Evolutionary conservation across 1,140 invertebrate species (phyloP).

Genomic region (Atta texana): DNA sequence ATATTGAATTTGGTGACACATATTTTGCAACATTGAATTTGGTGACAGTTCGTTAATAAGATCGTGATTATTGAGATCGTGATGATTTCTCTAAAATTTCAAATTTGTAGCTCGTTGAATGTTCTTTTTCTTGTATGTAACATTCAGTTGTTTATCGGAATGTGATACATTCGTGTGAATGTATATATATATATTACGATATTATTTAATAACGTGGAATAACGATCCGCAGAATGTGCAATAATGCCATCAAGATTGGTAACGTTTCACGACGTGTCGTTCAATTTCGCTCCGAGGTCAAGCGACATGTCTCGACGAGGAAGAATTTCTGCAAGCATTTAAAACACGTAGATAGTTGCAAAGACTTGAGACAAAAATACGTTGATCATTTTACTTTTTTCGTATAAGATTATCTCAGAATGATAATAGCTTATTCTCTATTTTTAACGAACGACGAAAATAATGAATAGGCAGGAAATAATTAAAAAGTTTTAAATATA

Average conservation of each 20-base stretch:
- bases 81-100: neutral
- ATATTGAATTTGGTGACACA: neutral
- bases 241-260: conserved; percentile 39
- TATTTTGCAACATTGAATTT: neutral
- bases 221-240: conserved; percentile 50
- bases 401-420: too few species aligned
- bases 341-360: neutral
- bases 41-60: neutral
- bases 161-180: neutral
- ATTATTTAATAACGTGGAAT: conserved; percentile 39
- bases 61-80: neutral
- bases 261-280: conserved; percentile 30
- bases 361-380: neutral
- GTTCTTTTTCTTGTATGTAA: neutral
- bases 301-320: conserved; percentile 52
- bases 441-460: neutral
- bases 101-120: neutral
- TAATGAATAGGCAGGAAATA: neutral
- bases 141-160: neutral
- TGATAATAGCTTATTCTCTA: neutral
- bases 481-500: neutral
- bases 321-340: conserved; percentile 40
- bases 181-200: neutral
- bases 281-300: conserved; percentile 75
- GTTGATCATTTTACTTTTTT: neutral